Percentiles rank a stretch among this genome's conserved stretches.
phyloP scores from a whole-genome alignment of 2,797 vertebrate genomes.

The Premnoplex brunnescens region DNA sequence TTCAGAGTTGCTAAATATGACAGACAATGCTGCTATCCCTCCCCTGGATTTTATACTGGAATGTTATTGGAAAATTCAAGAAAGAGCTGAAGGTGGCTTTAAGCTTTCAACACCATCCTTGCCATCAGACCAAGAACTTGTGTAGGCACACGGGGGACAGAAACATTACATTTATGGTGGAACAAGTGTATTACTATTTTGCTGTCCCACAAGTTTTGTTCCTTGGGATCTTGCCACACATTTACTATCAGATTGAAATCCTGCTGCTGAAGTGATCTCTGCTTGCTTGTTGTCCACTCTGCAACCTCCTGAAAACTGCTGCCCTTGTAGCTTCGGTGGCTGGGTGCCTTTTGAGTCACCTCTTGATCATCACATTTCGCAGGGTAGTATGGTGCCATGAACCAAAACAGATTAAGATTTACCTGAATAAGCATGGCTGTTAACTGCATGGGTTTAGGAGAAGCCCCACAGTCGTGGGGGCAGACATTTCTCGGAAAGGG shows the following conservation, averaged over 20 bases:
- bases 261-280: not conserved
- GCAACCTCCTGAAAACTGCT: not conserved
- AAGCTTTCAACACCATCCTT: not conserved
- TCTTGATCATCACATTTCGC: not conserved
- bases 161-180: not conserved
- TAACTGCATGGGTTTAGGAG: not conserved
- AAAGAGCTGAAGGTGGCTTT: slow-evolving; percentile 13
- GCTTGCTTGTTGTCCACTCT: not conserved
- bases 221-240: not conserved
- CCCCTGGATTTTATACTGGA: not conserved
- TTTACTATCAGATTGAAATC: not conserved
- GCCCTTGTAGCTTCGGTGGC: not conserved
- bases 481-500: not conserved
- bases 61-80: slow-evolving; percentile 17
- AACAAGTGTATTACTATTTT: not conserved
- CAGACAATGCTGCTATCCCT: not conserved
- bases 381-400: not conserved
- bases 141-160: not conserved
- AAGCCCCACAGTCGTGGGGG: rapidly evolving
- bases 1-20: slow-evolving; percentile 43
- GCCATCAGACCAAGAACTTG: not conserved
- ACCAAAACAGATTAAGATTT: not conserved
- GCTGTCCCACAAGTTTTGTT: not conserved
- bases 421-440: not conserved
- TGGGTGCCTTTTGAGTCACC: not conserved